Percentiles rank a stretch among this genome's conserved stretches.
phyloP scores from a whole-genome alignment of 2,113 vertebrate genomes.

The Neodontobutis hainanensis region DNA sequence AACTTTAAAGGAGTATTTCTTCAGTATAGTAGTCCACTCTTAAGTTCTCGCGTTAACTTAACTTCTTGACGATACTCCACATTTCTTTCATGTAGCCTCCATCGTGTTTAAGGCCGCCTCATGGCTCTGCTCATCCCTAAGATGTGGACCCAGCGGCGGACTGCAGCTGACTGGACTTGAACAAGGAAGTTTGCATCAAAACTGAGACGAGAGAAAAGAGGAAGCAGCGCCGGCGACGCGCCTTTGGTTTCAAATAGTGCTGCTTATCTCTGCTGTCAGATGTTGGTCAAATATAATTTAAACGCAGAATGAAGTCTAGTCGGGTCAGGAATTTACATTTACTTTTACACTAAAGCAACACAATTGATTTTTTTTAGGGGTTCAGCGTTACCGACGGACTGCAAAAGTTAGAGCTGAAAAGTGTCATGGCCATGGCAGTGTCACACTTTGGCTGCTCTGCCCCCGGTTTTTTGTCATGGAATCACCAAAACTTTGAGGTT shows the following conservation, averaged over 20 bases:
- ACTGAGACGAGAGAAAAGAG: constrained; percentile 35
- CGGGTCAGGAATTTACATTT: too few relatives aligned
- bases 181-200: constrained; percentile 62
- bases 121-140: neutral
- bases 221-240: constrained; percentile 32
- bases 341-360: too few relatives aligned
- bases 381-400: too few relatives aligned
- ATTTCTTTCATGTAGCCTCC: constrained; percentile 37
- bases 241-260: constrained; percentile 1
- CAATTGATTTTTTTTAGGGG: too few relatives aligned
- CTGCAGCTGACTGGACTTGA: constrained; percentile 10
- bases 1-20: neutral
- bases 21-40: neutral
- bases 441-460: too few relatives aligned
- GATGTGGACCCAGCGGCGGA: constrained; percentile 11
- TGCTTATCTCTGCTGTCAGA: neutral
- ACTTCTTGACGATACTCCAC: constrained; percentile 25
- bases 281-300: neutral
- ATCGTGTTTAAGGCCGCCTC: constrained; percentile 9
- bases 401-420: too few relatives aligned
- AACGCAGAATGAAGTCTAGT: neutral
- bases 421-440: too few relatives aligned
- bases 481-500: too few relatives aligned
- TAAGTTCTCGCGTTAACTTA: neutral
- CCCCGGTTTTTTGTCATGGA: too few relatives aligned